These are phyloP conservation scores for Equus quagga DNA, from an alignment of 2,113 vertebrate genomes.

Conservation along the genomic window DNA sequence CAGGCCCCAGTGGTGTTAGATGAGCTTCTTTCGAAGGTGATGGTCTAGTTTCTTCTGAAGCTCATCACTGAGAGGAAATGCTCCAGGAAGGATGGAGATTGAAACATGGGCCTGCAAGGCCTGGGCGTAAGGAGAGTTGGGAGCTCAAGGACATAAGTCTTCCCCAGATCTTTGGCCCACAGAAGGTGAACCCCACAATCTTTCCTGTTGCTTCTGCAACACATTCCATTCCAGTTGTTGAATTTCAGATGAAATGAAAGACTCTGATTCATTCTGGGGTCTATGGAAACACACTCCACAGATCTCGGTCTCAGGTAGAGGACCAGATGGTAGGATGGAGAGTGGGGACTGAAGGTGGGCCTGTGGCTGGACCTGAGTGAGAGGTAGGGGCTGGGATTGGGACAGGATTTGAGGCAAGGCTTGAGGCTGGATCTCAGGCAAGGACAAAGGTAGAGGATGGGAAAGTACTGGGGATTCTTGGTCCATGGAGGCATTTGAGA, in stretches of 20 bases:
- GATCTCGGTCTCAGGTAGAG: neutral
- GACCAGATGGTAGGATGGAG: too few species aligned
- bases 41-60: neutral
- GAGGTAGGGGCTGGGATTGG: neutral
- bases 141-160: neutral
- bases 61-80: neutral
- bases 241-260: neutral
- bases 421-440: neutral
- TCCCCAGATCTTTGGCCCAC: neutral
- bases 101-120: neutral
- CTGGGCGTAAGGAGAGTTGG: rapidly evolving
- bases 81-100: neutral
- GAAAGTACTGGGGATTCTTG: neutral
- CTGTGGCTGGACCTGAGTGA: neutral
- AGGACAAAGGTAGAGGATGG: rapidly evolving
- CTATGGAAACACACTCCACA: neutral
- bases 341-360: neutral
- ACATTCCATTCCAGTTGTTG: neutral
- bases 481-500: neutral
- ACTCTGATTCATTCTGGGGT: neutral
- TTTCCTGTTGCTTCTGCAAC: neutral
- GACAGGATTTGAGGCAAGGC: neutral
- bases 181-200: neutral
- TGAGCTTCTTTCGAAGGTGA: constrained; percentile 43
- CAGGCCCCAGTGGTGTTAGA: neutral